These are phyloP conservation scores for Brachionus calyciflorus DNA, from an alignment of 1,140 invertebrate genomes.

Conservation along the genomic window DNA sequence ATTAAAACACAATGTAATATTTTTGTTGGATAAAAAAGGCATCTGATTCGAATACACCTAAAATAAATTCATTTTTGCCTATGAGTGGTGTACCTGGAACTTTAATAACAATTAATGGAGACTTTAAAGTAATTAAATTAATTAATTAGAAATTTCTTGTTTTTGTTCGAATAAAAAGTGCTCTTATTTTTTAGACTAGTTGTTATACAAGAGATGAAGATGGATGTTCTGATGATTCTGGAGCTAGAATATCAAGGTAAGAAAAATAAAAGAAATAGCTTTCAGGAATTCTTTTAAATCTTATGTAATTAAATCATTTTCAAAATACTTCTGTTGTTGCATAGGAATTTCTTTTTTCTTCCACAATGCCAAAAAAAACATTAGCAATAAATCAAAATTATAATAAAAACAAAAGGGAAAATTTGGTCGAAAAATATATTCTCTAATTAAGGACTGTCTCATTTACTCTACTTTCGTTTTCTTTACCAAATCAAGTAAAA, in stretches of 20 bases:
- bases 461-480: too few species aligned
- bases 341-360: too few species aligned
- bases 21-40: slow-evolving; percentile 1
- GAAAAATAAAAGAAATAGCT: neutral
- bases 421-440: too few species aligned
- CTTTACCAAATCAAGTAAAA: too few species aligned
- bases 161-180: neutral
- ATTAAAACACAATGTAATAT: neutral
- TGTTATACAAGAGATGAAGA: slow-evolving; percentile 39
- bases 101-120: slow-evolving; percentile 49
- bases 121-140: slow-evolving; percentile 11
- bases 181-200: too few species aligned
- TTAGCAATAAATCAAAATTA: too few species aligned
- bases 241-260: slow-evolving; percentile 24
- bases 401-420: too few species aligned
- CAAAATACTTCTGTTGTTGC: too few species aligned
- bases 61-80: slow-evolving; percentile 47
- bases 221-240: neutral
- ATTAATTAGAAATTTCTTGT: neutral
- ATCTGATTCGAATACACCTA: slow-evolving; percentile 50
- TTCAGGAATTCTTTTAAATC: too few species aligned
- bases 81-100: slow-evolving; percentile 49
- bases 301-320: too few species aligned
- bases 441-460: too few species aligned
- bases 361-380: too few species aligned